Evolutionary conservation across 2,797 vertebrate species (phyloP).

Genomic region (Pteropus rufus): DNA sequence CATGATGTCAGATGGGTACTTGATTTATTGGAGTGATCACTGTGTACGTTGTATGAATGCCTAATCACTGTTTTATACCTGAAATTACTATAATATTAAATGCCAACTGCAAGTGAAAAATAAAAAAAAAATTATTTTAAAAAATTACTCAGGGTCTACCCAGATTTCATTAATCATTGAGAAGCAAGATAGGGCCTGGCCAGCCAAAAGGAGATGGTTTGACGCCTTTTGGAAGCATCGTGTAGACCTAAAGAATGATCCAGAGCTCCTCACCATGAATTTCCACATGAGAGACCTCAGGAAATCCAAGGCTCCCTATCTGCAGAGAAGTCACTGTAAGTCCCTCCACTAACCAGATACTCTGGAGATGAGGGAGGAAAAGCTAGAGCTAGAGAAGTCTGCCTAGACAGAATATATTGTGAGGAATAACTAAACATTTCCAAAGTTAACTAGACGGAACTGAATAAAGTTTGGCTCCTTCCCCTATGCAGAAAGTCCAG

Average conservation of each 20-base stretch:
- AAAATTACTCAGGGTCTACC: no score
- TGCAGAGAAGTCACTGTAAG: background rate
- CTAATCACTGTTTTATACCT: no score
- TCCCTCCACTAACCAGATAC: background rate
- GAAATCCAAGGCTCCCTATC: background rate
- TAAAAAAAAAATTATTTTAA: no score
- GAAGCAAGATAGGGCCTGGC: no score
- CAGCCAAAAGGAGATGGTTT: background rate
- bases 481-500: background rate
- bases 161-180: background rate
- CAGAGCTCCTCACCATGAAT: background rate
- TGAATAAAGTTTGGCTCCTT: background rate
- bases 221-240: background rate
- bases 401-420: background rate
- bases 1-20: no score
- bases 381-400: accelerated
- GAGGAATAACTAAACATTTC: background rate
- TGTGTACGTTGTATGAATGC: no score
- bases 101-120: no score
- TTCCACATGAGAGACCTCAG: background rate
- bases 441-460: background rate
- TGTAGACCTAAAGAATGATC: no score
- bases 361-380: background rate
- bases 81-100: no score
- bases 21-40: no score